A percentile compares a stretch with the other conserved stretches of the same genome.
Evolutionary conservation across 1,140 invertebrate species (phyloP).

Genomic region (Caenorhabditis inopinata): DNA sequence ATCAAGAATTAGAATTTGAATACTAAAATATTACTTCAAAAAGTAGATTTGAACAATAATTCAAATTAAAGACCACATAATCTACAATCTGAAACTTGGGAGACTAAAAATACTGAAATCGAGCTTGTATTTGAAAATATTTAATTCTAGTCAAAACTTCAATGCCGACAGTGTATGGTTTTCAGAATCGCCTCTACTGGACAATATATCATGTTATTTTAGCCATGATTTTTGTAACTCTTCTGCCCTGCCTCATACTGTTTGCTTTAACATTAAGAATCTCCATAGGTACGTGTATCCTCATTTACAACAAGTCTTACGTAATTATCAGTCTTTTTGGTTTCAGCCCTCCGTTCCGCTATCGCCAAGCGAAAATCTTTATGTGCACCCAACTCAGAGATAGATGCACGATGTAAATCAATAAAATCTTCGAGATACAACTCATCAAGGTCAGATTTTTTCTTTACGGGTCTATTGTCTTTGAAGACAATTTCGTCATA

Average conservation of each 20-base stretch:
- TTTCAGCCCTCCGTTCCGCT: constrained; percentile 35
- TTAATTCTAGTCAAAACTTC: too few relatives aligned
- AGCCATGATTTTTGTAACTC: constrained; percentile 58
- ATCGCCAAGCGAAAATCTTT: constrained; percentile 52
- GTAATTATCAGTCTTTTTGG: too few relatives aligned
- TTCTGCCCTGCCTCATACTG: constrained; percentile 57
- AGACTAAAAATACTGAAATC: too few relatives aligned
- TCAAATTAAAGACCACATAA: too few relatives aligned
- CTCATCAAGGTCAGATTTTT: background rate
- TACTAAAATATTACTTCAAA: too few relatives aligned
- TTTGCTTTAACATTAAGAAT: constrained; percentile 61
- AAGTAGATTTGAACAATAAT: too few relatives aligned
- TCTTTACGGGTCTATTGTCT: background rate
- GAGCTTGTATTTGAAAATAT: too few relatives aligned
- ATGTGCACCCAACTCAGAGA: constrained; percentile 43
- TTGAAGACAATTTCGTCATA: constrained; percentile 11
- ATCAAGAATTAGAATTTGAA: too few relatives aligned
- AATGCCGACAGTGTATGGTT: background rate
- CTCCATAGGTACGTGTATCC: constrained; percentile 46
- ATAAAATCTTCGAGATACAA: background rate
- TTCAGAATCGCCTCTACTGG: constrained; percentile 60
- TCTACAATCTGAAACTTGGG: too few relatives aligned
- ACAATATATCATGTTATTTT: constrained; percentile 62
- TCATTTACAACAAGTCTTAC: background rate
- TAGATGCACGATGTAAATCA: constrained; percentile 37